Base-by-base conservation (phyloP, 2,113 vertebrate species). In the Lasiurus borealis region DNA sequence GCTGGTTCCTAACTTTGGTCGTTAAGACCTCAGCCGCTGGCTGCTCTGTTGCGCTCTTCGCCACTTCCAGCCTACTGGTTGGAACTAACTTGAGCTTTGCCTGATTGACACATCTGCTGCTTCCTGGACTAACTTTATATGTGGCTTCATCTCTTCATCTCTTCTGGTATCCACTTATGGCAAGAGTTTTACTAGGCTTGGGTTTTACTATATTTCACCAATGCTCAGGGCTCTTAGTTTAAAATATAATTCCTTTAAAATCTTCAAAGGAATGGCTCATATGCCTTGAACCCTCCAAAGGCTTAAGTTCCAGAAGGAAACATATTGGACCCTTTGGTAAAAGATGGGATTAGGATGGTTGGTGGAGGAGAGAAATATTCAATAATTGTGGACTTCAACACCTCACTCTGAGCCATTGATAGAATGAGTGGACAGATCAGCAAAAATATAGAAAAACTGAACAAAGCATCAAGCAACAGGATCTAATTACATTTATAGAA, bases 171-270 rank as follows among this genome's bases (percentile, higher is more conserved):
- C 78, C 75, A 4, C 54, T 16, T 91, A 27, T 4, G 62, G 54
- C n/a, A 52, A 57, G 57, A 9, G 59, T 62, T 62, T 62, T 77
- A 11, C 8, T n/a, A 92, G 31, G 46, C 62, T 73, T 80, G 31
- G 18, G 18, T 69, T 96, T 94, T 85, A 68, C 19, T 44, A 59
- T 50, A 68, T 86, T 62, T 88, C 8, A 81, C 13, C 21, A 44
- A 23, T 34, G 23, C 14, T 85, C 7, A 81, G 66, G 27, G 21
- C 27, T 50, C 57, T 82, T 52, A 19, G 15, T 64, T 87, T 87
- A 77, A 90, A 93, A 81, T 40, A 46, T 62, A 92, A 1, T 66
- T n/a, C n/a, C n/a, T n/a, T n/a, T n/a, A n/a, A n/a, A 76, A n/a
- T 95, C 25, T 23, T 88, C 27, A 90, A 90, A 62, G 34, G 29